Conservation (phyloP, 2,888 invertebrate species). For the Bombylius major region DNA sequence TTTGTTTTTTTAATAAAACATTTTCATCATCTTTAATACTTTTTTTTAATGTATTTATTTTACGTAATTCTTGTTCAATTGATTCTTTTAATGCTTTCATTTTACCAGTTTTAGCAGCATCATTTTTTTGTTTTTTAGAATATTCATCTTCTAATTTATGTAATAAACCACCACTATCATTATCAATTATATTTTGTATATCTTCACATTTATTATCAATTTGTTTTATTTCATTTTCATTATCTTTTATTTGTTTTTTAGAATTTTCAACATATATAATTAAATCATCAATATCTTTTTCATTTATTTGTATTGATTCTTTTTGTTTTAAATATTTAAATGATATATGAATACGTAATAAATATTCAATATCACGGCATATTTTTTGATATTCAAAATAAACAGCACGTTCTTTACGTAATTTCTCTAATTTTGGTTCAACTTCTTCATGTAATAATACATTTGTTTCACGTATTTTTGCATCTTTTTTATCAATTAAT, state of each 20-base stretch:
- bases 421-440: conserved; percentile 72
- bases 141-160: conserved; percentile 50
- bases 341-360: conserved; percentile 48
- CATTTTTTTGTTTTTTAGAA: conserved; percentile 49
- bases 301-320: conserved; percentile 40
- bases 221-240: conserved; percentile 40
- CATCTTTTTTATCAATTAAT: conserved; percentile 85
- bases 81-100: conserved; percentile 52
- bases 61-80: conserved; percentile 54
- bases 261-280: conserved; percentile 45
- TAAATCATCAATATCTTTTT: conserved; percentile 42
- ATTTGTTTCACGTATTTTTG: conserved; percentile 75
- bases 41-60: conserved; percentile 51
- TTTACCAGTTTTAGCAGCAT: conserved; percentile 51
- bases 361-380: conserved; percentile 70
- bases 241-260: conserved; percentile 41
- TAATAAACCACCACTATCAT: conserved; percentile 52
- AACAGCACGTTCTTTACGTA: conserved; percentile 71
- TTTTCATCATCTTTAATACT: conserved; percentile 56
- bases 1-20: conserved; percentile 45
- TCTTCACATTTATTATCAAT: conserved; percentile 48
- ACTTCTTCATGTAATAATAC: conserved; percentile 70
- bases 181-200: conserved; percentile 51
- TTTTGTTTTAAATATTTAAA: conserved; percentile 37
- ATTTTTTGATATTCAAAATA: conserved; percentile 81